These are phyloP conservation scores for Vimba vimba DNA, from an alignment of 2,113 vertebrate genomes.

Conservation along the genomic window DNA sequence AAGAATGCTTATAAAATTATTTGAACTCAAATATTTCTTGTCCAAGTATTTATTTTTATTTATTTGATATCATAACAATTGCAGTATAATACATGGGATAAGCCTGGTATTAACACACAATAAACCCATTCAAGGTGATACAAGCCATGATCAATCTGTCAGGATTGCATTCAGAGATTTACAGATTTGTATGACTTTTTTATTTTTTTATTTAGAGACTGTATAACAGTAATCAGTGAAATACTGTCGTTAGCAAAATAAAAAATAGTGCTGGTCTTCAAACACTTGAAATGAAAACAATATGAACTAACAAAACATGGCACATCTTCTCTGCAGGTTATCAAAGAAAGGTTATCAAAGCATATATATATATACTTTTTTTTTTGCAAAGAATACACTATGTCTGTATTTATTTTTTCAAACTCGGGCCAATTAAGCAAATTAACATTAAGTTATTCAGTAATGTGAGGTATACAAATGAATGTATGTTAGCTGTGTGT, in stretches of 20 bases:
- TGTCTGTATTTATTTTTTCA: not conserved
- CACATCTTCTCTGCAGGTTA: not conserved
- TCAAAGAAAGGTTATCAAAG: not conserved
- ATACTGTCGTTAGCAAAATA: not conserved
- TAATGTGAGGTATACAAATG: not conserved
- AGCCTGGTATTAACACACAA: not conserved
- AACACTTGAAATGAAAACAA: not conserved
- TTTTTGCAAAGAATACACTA: not conserved
- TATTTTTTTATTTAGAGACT: not conserved
- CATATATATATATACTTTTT: too few species aligned
- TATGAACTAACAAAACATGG: not conserved
- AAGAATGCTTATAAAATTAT: not conserved
- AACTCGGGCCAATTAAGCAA: not conserved
- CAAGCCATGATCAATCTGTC: not conserved
- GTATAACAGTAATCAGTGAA: not conserved
- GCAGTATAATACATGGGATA: not conserved
- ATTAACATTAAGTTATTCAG: not conserved
- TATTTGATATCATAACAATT: not conserved
- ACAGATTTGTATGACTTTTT: not conserved
- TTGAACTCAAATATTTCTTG: not conserved
- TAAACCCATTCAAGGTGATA: not conserved
- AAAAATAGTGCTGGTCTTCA: not conserved
- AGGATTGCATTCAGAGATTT: not conserved
- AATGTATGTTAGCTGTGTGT: not conserved
- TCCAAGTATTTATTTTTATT: not conserved